These are phyloP conservation scores for Phylloscopus whistleri DNA, from an alignment of 2,113 vertebrate genomes.

Conservation along the genomic window DNA sequence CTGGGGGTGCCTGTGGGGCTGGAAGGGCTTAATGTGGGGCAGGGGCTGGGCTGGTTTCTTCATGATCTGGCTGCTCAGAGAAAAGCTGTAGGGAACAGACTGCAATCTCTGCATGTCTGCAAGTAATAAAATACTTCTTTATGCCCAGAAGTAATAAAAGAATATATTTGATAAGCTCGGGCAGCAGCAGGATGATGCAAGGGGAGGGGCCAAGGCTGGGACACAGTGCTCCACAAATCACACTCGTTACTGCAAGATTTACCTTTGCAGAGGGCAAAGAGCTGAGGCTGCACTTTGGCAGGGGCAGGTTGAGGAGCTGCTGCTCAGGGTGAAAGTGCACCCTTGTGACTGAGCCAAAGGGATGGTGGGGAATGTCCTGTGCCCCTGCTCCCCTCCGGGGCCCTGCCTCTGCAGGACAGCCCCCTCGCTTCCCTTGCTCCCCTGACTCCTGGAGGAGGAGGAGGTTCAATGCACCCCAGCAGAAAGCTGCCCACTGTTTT, in stretches of 20 bases:
- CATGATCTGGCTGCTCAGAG: neutral
- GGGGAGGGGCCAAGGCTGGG: neutral
- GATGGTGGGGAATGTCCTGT: neutral
- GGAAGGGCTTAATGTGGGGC: neutral
- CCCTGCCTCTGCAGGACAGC: neutral
- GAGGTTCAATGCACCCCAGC: neutral
- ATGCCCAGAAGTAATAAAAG: neutral
- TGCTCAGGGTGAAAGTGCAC: neutral
- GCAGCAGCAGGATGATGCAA: rapidly evolving
- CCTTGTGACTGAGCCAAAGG: neutral
- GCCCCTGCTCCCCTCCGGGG: rapidly evolving
- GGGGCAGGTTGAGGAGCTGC: neutral
- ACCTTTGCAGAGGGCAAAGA: neutral
- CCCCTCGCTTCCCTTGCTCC: neutral
- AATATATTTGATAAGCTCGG: neutral
- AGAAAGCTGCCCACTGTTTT: neutral
- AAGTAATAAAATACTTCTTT: neutral
- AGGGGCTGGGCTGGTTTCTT: neutral
- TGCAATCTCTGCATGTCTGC: neutral
- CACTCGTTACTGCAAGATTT: rapidly evolving
- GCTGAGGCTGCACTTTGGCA: neutral
- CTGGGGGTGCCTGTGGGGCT: neutral
- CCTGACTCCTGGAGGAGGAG: neutral
- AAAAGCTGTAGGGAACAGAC: neutral
- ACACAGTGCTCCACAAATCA: neutral